Percentiles rank a stretch among this genome's conserved stretches.
phyloP scores from a whole-genome alignment of 2,888 invertebrate genomes.

The Carterocephalus palaemon region DNA sequence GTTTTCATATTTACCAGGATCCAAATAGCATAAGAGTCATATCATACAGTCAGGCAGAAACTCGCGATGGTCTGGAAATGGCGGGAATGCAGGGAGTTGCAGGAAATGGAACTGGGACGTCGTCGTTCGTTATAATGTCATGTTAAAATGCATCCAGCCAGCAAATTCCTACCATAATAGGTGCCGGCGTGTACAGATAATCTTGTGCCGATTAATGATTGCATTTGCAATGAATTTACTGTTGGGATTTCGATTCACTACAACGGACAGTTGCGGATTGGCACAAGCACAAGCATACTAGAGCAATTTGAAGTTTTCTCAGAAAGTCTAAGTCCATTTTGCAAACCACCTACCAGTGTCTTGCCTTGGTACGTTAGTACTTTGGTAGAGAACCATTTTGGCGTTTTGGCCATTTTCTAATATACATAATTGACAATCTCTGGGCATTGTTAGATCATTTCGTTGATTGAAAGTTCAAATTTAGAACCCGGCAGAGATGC shows the following conservation, averaged over 20 bases:
- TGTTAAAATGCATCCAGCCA: slow-evolving; percentile 23
- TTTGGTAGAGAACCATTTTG: background rate
- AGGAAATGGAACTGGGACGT: slow-evolving; percentile 22
- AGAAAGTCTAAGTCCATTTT: too few relatives aligned
- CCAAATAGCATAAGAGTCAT: background rate
- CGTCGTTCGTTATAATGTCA: slow-evolving; percentile 23
- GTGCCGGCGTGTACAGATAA: slow-evolving; percentile 15
- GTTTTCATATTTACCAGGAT: too few relatives aligned
- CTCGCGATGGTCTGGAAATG: slow-evolving; percentile 7
- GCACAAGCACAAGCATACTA: too few relatives aligned
- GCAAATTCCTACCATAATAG: slow-evolving; percentile 25
- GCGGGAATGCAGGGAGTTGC: slow-evolving; percentile 17
- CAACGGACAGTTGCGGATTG: slow-evolving; percentile 1
- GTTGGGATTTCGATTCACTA: too few relatives aligned
- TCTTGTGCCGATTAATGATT: slow-evolving; percentile 13
- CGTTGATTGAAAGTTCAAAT: slow-evolving; percentile 51
- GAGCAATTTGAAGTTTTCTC: too few relatives aligned
- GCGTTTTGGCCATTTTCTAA: background rate
- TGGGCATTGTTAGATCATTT: slow-evolving; percentile 39
- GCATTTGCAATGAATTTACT: slow-evolving; percentile 7
- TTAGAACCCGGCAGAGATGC: slow-evolving; percentile 39
- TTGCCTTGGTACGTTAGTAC: too few relatives aligned
- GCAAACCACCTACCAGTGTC: too few relatives aligned
- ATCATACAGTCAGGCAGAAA: background rate
- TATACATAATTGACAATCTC: slow-evolving; percentile 2